Evolutionary conservation across 2,797 vertebrate species (phyloP).

Genomic region (Emydoidea blandingii): DNA sequence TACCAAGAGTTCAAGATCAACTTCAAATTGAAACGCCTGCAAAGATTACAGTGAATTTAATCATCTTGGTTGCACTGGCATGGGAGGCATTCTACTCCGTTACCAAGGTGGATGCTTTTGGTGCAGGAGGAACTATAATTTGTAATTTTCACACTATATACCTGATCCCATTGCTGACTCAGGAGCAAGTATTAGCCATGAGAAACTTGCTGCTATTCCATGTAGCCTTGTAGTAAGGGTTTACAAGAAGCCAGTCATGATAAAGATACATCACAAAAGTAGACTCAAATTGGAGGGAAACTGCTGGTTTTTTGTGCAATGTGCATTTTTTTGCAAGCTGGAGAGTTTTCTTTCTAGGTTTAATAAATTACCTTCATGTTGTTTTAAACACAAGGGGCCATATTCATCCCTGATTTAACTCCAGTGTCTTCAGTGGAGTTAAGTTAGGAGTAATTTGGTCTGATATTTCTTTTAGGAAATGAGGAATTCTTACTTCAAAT

Average conservation of each 20-base stretch:
- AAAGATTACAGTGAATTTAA: background rate
- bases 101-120: background rate
- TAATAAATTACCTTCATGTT: slow-evolving; percentile 4
- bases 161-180: slow-evolving; percentile 20
- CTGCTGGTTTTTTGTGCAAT: background rate
- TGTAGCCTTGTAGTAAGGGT: background rate
- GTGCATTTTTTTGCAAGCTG: background rate
- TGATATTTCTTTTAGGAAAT: background rate
- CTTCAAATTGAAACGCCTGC: background rate
- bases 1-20: slow-evolving; percentile 34
- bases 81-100: background rate
- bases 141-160: background rate
- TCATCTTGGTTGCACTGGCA: background rate
- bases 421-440: background rate
- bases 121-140: background rate
- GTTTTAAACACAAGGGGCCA: background rate
- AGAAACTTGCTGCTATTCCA: slow-evolving; percentile 2
- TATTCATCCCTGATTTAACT: background rate
- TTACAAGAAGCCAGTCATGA: background rate
- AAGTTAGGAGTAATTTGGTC: background rate
- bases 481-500: background rate
- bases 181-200: background rate
- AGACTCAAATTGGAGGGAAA: background rate
- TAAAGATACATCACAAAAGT: background rate
- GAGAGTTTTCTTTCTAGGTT: background rate